Conservation (phyloP, 2,797 vertebrate genomes). For the Euphonia xanthogaster region DNA sequence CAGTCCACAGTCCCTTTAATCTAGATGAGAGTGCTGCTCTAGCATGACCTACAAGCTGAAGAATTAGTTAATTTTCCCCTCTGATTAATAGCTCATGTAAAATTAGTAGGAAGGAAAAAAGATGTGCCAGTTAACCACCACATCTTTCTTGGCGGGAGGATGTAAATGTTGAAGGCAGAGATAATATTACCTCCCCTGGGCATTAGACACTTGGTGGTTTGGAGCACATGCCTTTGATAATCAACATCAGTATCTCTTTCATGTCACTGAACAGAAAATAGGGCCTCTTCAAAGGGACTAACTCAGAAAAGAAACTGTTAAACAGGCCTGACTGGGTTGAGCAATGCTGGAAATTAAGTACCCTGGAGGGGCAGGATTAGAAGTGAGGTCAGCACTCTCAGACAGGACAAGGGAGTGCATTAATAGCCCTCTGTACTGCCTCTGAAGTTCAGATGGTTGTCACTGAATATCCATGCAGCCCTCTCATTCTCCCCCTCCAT, state of each 20-base stretch:
- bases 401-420: not conserved
- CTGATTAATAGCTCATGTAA: conserved; percentile 66
- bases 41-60: conserved; percentile 60
- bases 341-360: conserved; percentile 60
- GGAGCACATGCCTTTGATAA: conserved; percentile 76
- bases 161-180: conserved; percentile 64
- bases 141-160: conserved; percentile 33
- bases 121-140: conserved; percentile 44
- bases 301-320: conserved; percentile 71
- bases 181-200: conserved; percentile 74
- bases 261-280: conserved; percentile 73
- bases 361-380: conserved; percentile 66
- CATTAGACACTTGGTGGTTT: conserved; percentile 45
- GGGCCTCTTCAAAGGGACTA: conserved; percentile 72
- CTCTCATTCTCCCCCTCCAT: not conserved
- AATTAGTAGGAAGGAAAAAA: conserved; percentile 60
- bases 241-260: conserved; percentile 78
- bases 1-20: not conserved
- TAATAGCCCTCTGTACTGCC: conserved; percentile 11
- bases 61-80: conserved; percentile 58
- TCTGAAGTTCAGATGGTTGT: conserved; percentile 11
- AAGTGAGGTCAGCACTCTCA: conserved; percentile 37
- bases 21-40: conserved; percentile 34
- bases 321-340: conserved; percentile 63
- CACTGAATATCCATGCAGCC: not conserved